Conservation (phyloP, 1,140 invertebrate species). For the Frieseomelitta varia region DNA sequence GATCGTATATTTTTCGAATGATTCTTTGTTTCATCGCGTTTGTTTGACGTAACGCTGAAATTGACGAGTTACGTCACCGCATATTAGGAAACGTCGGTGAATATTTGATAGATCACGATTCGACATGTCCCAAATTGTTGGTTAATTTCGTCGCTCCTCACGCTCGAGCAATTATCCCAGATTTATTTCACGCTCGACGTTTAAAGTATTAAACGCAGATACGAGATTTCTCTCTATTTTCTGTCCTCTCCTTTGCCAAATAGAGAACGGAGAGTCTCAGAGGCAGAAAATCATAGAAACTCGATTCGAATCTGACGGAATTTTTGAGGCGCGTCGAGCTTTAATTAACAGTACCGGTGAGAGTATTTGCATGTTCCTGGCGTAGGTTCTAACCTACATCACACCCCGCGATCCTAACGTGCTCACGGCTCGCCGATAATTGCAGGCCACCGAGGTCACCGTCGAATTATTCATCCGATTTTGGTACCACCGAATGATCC, state of each 20-base stretch:
- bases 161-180: too few species aligned
- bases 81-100: neutral
- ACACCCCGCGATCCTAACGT: conserved; percentile 18
- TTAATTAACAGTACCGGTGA: conserved; percentile 30
- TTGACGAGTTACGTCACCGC: neutral
- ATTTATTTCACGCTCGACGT: neutral
- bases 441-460: neutral
- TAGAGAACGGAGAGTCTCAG: too few species aligned
- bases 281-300: neutral
- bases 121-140: neutral
- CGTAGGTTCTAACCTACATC: conserved; percentile 32
- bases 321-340: conserved; percentile 18
- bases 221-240: neutral
- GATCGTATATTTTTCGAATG: too few species aligned
- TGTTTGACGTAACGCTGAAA: neutral
- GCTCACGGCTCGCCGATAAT: conserved; percentile 18
- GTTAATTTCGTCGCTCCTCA: neutral
- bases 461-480: conserved; percentile 38
- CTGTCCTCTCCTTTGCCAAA: too few species aligned
- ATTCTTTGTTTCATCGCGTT: too few species aligned
- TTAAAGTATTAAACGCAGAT: neutral
- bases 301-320: neutral
- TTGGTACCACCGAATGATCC: neutral
- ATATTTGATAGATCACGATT: neutral
- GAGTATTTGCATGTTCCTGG: conserved; percentile 45